Evolutionary conservation across 2,113 vertebrate species (phyloP), one percentile per base, ranked within the genome.

Genomic region (Gymnogyps californianus): DNA sequence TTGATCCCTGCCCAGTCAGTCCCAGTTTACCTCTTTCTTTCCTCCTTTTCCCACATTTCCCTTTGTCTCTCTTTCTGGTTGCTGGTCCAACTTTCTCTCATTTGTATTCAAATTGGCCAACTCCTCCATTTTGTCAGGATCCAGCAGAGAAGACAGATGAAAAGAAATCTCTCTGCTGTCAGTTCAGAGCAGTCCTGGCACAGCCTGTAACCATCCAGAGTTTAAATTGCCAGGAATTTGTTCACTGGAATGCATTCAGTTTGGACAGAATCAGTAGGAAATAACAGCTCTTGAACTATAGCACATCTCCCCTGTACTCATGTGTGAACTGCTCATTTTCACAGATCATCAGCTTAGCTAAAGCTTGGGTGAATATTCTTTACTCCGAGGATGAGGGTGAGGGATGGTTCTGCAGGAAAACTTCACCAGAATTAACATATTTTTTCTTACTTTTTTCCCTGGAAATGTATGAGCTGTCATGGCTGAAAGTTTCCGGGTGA

Each of bases 281-380:
- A 93, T 96, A 96, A 94, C 95, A 97, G 96, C 79, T 96, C 96
- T 96, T 97, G 96, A 96, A 88, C 96, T 96, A 91, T 21, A 95
- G 84, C 93, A 91, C 93, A 88, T 96, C 90, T 96, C 79, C 90
- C 87, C 92, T 96, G 85, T 96, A 96, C 96, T 96, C 95, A 95
- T 90, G 96, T 96, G 96, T 97, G 92, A 97, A 97, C 95, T 95
- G 92, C 96, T 96, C 96, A 58, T 97, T 96, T 96, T 96, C 95
- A 97, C 96, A 96, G 96, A 92, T 97, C 95, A 96, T 97, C 96
- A 92, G 85, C 66, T 96, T 95, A 96, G 66, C 93, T 88, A 88
- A 93, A 94, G 75, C 87, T 87, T 94, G 75, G 71, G 93, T 96
- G 95, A 96, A 90, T 92, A 70, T 69, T 90, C 88, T 86, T 87